phyloP scores from a whole-genome alignment of 2,797 vertebrate species.

The Mionectes olivaceus region DNA sequence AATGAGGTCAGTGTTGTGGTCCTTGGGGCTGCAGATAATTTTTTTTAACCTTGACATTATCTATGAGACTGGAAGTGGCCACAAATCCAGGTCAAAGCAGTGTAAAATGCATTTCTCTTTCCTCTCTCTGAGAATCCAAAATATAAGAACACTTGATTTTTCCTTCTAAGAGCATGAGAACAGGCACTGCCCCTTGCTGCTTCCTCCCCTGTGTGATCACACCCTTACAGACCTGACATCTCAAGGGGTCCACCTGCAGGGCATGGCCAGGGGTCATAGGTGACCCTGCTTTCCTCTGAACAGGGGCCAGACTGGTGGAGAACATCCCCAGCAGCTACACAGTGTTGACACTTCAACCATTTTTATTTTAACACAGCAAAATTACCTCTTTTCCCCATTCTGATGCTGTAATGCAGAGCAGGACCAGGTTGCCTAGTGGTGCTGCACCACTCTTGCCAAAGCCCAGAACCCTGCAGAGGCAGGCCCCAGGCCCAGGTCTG shows the following conservation, averaged over 20 bases:
- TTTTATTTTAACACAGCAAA: neutral
- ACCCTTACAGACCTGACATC: accelerated
- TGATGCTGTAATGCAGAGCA: neutral
- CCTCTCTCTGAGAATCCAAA: neutral
- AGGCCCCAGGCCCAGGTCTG: neutral
- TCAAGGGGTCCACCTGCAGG: accelerated
- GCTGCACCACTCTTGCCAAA: accelerated
- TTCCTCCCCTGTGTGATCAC: accelerated
- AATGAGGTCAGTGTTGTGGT: neutral
- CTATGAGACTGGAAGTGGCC: neutral
- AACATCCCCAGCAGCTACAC: neutral
- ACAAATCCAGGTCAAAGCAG: neutral
- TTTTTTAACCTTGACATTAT: neutral
- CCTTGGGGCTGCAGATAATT: neutral
- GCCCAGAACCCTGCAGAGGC: neutral
- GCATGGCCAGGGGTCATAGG: accelerated
- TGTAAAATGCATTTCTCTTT: neutral
- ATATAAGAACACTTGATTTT: accelerated
- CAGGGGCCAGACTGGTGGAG: neutral
- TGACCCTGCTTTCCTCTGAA: neutral
- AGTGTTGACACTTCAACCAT: accelerated
- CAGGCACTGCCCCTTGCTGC: accelerated
- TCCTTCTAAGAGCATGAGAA: neutral
- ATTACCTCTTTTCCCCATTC: accelerated
- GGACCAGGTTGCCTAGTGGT: accelerated